Evolutionary conservation across 2,113 vertebrate species (phyloP), one percentile per base, ranked within the genome.

Genomic region (Psilopogon haemacephalus): DNA sequence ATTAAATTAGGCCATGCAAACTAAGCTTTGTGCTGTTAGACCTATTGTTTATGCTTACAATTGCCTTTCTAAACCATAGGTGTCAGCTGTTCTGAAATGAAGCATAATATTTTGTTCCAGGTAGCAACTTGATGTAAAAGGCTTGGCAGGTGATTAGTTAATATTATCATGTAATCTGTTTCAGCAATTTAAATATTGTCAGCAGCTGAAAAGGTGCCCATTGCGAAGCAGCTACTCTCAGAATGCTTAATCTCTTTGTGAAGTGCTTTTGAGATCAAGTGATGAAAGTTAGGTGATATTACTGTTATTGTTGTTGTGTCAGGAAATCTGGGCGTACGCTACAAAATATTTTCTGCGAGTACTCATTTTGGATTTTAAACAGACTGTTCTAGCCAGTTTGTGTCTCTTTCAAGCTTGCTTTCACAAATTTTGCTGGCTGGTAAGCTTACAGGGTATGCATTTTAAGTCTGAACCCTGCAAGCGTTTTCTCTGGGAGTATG

Each of bases 61-160:
- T 32, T 86, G 38, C 35, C 52, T 67, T 44, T 46, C 77, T 44
- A 96, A 93, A 74, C 48, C 69, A 86, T 64, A 83, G 79, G 37
- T 95, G 84, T 77, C 9, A 20, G 71, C 54, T 93, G 69, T 89
- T 95, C 91, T 58, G 60, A 89, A 96, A 91, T 70, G 64, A 86
- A 94, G 69, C n/a, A 28, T 74, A 77, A 69, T 85, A 24, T 56
- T 89, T 88, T 74, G 75, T 65, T 95, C 91, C 85, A 88, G 85
- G 89, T 92, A 96, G 64, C 56, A 94, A 88, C 54, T 94, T 93
- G 89, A 84, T 1, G 46, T 55, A 86, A 73, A 92, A 85, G 86
- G 59, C 71, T 95, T 96, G 92, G 95, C 86, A 92, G 60, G 59
- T 93, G 86, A 91, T 93, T 95, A 96, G 59, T 93, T 91, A 94